Base-by-base conservation (phyloP, 1,140 invertebrate genomes). In the Nebria ingens region DNA sequence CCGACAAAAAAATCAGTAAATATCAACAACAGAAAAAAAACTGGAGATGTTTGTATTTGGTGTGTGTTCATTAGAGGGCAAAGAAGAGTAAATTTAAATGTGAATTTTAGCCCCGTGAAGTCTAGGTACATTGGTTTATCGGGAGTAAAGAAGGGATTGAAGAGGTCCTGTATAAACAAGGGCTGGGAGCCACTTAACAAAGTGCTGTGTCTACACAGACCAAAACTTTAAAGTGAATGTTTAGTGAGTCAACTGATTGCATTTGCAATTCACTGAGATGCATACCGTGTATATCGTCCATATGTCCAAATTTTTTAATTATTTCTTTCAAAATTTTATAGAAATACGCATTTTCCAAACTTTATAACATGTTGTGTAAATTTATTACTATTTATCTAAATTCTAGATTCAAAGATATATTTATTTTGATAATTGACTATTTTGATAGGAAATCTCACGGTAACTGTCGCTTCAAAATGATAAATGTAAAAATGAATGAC, bases 201-300 rank as follows among this genome's bases (percentile, higher is more conserved):
- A 45, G 40, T 45, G 40, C 40, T 45, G 40, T 45, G 9, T 45
- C 40, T 45, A 45, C 40, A 45, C 17, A 17, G 40, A 17, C 25
- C 9, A 6, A 17, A 45, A 45, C 40, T 45, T 45, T 45, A 45
- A 45, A 45, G 40, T 45, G 40, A 45, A 45, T 45, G 40, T 45
- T 45, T 45, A 45, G 17, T 45, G 40, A 45, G 40, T 45, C 40
- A 45, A 45, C 40, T 45, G 40, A 45, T 45, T 45, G 40, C 40
- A 12, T 45, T 45, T 45, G 6, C 40, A 45, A 45, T 45, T 45
- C 40, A 17, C 40, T 12, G 40, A 45, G 9, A 17, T 45, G 40
- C 40, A 17, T 11, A 9, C 40, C 15, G 17, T 6, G 3, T 45
- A 11, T 45, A 45, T 45, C 3, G 9, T 45, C 40, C 6, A 4